phyloP scores from a whole-genome alignment of 1,140 invertebrate genomes.

The Eumeta japonica region DNA sequence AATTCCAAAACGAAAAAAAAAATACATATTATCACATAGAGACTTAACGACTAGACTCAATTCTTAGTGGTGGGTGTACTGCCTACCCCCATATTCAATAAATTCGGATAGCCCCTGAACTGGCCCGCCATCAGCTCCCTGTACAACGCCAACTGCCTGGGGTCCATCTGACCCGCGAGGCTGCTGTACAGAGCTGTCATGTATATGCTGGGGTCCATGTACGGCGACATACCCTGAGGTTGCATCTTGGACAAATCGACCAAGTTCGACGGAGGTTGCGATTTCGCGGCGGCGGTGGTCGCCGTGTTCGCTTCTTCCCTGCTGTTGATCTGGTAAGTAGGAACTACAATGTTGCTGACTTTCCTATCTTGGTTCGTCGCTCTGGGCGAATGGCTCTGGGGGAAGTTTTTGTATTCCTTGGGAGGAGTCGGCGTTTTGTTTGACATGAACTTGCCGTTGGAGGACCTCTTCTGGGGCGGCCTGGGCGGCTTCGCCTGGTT shows the following conservation, averaged over 20 bases:
- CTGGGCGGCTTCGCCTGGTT: constrained; percentile 29
- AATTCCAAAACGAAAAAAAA: too few species aligned
- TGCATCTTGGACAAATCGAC: constrained; percentile 14
- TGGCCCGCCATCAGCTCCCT: constrained; percentile 33
- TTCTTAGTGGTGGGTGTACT: constrained; percentile 44
- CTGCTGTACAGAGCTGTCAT: constrained; percentile 43
- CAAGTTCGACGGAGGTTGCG: constrained; percentile 14
- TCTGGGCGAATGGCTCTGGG: constrained; percentile 16
- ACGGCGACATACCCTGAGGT: constrained; percentile 17
- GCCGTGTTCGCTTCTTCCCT: constrained; percentile 26
- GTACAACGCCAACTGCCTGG: constrained; percentile 32
- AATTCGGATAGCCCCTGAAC: constrained; percentile 26
- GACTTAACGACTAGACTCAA: constrained; percentile 16
- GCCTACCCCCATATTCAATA: constrained; percentile 23
- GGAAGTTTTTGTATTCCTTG: constrained; percentile 26
- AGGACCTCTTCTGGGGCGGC: constrained; percentile 37
- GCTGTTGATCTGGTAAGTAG: constrained; percentile 27
- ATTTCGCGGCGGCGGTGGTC: constrained; percentile 18
- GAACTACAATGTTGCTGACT: constrained; percentile 24
- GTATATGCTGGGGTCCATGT: constrained; percentile 45
- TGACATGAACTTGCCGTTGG: constrained; percentile 47
- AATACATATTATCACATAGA: too few species aligned
- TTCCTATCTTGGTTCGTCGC: constrained; percentile 16
- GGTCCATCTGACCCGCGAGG: constrained; percentile 34
- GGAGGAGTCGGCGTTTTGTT: constrained; percentile 37